Conservation (phyloP, 2,113 vertebrate genomes). For the Rhinopomastus cyanomelas region DNA sequence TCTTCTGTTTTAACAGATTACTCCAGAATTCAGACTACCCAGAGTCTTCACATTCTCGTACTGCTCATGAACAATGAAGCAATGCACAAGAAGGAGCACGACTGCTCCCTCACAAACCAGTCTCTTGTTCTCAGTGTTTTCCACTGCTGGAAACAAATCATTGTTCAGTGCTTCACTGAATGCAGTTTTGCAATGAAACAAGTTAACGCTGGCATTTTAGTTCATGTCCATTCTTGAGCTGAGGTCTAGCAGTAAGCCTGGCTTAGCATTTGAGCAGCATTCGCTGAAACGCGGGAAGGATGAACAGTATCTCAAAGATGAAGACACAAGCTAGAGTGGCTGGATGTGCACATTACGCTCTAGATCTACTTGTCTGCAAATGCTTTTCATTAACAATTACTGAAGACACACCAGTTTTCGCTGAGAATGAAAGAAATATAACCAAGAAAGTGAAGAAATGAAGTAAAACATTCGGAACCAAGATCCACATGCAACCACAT, state of each 20-base stretch:
- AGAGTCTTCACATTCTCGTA: neutral
- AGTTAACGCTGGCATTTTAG: slow-evolving; percentile 6
- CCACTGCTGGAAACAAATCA: neutral
- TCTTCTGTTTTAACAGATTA: neutral
- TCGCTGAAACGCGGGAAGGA: neutral
- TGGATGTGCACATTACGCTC: neutral
- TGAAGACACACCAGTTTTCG: neutral
- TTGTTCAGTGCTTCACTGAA: neutral
- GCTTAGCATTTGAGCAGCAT: neutral
- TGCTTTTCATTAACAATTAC: neutral
- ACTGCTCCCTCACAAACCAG: neutral
- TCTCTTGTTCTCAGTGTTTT: slow-evolving; percentile 38
- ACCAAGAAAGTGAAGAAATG: neutral
- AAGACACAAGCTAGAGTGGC: neutral
- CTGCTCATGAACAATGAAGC: neutral
- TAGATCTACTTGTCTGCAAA: neutral
- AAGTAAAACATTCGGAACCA: neutral
- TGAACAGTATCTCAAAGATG: neutral
- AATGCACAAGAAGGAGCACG: neutral
- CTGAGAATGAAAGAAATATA: neutral
- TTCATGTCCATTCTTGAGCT: neutral
- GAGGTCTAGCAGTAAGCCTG: neutral
- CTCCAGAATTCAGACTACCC: neutral
- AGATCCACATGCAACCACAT: neutral
- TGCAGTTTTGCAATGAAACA: neutral